phyloP scores from a whole-genome alignment of 2,888 invertebrate species.

The Drepana falcataria region DNA sequence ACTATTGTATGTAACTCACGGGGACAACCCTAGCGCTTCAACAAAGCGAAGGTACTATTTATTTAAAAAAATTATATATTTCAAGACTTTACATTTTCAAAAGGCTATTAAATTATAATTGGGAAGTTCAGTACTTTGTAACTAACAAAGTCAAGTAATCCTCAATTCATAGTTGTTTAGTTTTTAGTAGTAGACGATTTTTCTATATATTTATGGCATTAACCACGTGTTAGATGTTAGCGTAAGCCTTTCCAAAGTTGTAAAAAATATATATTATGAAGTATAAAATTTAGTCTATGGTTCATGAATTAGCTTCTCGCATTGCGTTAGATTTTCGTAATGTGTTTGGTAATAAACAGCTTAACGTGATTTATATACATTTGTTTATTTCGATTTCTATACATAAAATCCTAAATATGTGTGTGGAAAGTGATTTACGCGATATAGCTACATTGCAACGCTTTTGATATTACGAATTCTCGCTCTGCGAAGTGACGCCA shows the following conservation, averaged over 20 bases:
- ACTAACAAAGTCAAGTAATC: too few relatives aligned
- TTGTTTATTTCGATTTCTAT: slow-evolving; percentile 41
- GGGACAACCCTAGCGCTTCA: too few relatives aligned
- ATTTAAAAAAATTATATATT: too few relatives aligned
- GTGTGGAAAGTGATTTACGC: slow-evolving; percentile 44
- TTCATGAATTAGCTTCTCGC: slow-evolving; percentile 72
- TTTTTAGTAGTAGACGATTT: too few relatives aligned
- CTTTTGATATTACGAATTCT: slow-evolving; percentile 70
- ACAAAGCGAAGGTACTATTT: too few relatives aligned
- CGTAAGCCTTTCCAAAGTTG: slow-evolving; percentile 13
- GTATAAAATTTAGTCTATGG: slow-evolving; percentile 54
- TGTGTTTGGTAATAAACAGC: slow-evolving; percentile 76
- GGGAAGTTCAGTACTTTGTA: too few relatives aligned
- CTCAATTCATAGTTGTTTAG: too few relatives aligned
- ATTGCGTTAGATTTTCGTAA: slow-evolving; percentile 64
- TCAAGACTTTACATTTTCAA: too few relatives aligned
- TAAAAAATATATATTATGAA: slow-evolving; percentile 45
- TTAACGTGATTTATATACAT: slow-evolving; percentile 41
- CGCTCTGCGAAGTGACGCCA: slow-evolving; percentile 77
- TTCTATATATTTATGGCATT: slow-evolving; percentile 33
- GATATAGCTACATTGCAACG: slow-evolving; percentile 45
- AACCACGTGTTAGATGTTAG: slow-evolving; percentile 47
- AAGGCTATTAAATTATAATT: too few relatives aligned
- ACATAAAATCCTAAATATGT: slow-evolving; percentile 50
- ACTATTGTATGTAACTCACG: too few relatives aligned